Conservation (phyloP, 2,888 invertebrate genomes). For the Ectemnius cavifrons region DNA sequence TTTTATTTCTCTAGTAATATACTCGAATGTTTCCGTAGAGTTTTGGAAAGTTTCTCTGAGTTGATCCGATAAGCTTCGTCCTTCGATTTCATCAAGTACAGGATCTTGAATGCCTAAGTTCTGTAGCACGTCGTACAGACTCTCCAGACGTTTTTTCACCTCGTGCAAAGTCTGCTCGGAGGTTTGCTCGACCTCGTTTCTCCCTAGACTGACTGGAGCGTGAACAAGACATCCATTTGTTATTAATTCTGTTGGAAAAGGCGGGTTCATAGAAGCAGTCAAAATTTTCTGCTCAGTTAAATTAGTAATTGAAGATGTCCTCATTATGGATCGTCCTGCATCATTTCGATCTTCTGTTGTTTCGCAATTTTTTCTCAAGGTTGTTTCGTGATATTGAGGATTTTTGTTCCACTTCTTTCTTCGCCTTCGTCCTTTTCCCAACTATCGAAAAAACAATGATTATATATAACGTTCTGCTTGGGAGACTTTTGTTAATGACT, state of each 20-base stretch:
- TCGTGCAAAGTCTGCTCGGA: slow-evolving; percentile 56
- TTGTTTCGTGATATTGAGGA: too few relatives aligned
- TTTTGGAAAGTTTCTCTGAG: slow-evolving; percentile 12
- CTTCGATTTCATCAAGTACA: neutral
- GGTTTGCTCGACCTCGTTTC: slow-evolving; percentile 13
- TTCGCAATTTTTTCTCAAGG: too few relatives aligned
- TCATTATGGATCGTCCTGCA: neutral
- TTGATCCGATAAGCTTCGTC: neutral
- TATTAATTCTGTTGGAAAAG: neutral
- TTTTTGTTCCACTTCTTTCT: slow-evolving; percentile 1
- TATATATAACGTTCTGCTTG: neutral
- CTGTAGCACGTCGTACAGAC: slow-evolving; percentile 61
- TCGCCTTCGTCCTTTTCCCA: neutral
- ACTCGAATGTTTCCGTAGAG: slow-evolving; percentile 15
- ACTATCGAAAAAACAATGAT: neutral
- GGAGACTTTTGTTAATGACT: neutral
- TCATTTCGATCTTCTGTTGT: neutral
- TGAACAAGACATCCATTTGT: neutral
- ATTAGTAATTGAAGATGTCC: neutral
- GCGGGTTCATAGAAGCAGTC: neutral
- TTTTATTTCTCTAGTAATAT: neutral
- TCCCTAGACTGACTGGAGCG: neutral
- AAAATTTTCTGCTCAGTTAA: neutral
- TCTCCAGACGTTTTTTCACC: slow-evolving; percentile 63
- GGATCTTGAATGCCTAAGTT: slow-evolving; percentile 46